Conservation (phyloP, 2,797 vertebrate species). For the Erpetoichthys calabaricus region DNA sequence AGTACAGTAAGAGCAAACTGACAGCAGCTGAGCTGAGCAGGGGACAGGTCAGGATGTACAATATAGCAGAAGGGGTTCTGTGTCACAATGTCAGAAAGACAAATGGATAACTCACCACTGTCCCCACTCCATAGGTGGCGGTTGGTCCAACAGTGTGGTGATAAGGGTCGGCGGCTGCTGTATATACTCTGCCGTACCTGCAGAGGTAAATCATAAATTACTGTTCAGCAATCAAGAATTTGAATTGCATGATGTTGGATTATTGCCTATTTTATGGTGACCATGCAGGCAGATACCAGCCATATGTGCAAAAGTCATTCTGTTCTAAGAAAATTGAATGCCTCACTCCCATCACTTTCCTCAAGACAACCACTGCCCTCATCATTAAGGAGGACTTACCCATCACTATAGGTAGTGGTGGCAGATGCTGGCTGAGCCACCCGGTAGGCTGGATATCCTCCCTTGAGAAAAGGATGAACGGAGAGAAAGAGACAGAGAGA, state of each 20-base stretch:
- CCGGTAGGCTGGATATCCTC: conserved; percentile 58
- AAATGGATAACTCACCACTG: conserved; percentile 43
- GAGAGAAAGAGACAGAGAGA: background rate
- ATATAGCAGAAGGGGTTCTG: background rate
- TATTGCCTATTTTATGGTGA: no score
- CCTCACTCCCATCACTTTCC: no score
- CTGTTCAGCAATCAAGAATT: background rate
- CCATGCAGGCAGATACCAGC: no score
- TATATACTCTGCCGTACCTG: conserved; percentile 58
- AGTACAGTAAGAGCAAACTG: background rate
- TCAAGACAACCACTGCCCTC: no score
- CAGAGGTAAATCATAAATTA: background rate
- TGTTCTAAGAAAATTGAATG: no score
- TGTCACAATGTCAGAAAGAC: background rate
- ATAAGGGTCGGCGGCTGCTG: conserved; percentile 54
- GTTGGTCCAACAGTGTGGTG: conserved; percentile 62
- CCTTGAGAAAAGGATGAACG: conserved; percentile 27
- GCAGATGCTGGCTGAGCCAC: conserved; percentile 55
- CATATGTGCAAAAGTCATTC: no score
- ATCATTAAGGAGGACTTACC: conserved; percentile 29
- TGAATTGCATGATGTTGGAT: no score
- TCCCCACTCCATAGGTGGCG: conserved; percentile 58
- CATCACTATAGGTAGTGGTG: conserved; percentile 57
- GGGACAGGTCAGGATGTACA: background rate
- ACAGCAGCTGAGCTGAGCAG: no score